Base-by-base conservation (phyloP, 2,113 vertebrate genomes). In the Mixornis gularis region DNA sequence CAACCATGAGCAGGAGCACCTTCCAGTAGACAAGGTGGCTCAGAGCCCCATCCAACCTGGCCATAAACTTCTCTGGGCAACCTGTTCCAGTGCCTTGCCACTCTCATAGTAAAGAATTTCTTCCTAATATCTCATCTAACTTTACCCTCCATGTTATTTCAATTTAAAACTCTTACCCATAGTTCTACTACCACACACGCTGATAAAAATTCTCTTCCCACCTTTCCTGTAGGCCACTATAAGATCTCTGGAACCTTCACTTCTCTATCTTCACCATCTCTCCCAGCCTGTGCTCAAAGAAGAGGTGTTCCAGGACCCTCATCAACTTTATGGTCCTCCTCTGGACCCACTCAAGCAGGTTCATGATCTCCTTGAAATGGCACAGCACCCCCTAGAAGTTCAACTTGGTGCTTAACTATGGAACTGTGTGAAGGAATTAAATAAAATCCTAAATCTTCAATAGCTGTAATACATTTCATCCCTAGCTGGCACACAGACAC, bases 211-310 rank as follows among this genome's bases (percentile, higher is more conserved):
- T 52, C 8, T 3, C 5, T 60, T 51, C 3, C 9, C 27, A 62
- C 17, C 41, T 93, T 62, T 79, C 27, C 13, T 70, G 5, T 25
- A 48, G 9, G 4, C 15, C 4, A 5, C n/a, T 43, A 1, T 8
- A 32, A 34, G 3, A 6, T 66, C 2, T 36, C 26, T 1, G 1
- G 26, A 60, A 3, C 6, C 15, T 66, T 65, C n/a, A 41, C 7
- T 77, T 43, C 53, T 72, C 22, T 19, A 55, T n/a, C n/a, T n/a
- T n/a, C 2, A 1, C 8, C 32, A 72, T 8, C 25, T 55, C 1
- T 70, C 30, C 43, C 49, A 85, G 62, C 2, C 14, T 63, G 3
- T 43, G n/a, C 7, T 79, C 16, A 59, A 3, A 64, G 7, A 15
- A 24, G 16, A 69, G 26, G 10, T 56, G 11, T 3, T 71, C 53